These are phyloP conservation scores for Erinaceus europaeus DNA, from an alignment of 2,113 vertebrate species.

Conservation along the genomic window DNA sequence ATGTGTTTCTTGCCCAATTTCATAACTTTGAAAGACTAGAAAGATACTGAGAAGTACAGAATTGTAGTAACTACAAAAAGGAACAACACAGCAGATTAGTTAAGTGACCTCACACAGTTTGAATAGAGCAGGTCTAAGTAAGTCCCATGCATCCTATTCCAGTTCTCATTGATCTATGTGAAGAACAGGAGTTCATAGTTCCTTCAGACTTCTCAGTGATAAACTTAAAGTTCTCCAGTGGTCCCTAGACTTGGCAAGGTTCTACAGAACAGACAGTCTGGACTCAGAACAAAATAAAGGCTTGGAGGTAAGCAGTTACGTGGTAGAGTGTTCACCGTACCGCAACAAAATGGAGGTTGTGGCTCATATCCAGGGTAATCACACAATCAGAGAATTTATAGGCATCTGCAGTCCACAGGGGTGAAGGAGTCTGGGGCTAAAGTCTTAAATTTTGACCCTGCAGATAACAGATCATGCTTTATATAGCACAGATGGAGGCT, in stretches of 20 bases:
- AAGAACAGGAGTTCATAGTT: neutral
- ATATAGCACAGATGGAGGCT: neutral
- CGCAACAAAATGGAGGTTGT: no score
- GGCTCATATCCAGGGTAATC: neutral
- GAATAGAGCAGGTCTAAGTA: neutral
- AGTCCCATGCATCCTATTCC: neutral
- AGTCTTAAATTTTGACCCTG: neutral
- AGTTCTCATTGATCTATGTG: neutral
- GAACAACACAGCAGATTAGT: neutral
- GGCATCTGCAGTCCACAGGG: no score
- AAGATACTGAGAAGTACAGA: neutral
- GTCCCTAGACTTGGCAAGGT: neutral
- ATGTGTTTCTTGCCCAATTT: neutral
- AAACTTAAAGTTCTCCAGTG: neutral
- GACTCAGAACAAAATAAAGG: neutral
- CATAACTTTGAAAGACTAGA: neutral
- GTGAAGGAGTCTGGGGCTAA: neutral
- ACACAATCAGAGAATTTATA: neutral
- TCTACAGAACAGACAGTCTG: neutral
- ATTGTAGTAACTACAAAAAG: rapidly evolving
- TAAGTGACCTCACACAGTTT: no score
- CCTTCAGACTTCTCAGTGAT: neutral
- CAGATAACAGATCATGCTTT: neutral
- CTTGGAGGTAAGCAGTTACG: no score
- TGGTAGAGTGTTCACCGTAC: no score